phyloP scores from a whole-genome alignment of 2,888 invertebrate genomes.

The Patella caerulea region DNA sequence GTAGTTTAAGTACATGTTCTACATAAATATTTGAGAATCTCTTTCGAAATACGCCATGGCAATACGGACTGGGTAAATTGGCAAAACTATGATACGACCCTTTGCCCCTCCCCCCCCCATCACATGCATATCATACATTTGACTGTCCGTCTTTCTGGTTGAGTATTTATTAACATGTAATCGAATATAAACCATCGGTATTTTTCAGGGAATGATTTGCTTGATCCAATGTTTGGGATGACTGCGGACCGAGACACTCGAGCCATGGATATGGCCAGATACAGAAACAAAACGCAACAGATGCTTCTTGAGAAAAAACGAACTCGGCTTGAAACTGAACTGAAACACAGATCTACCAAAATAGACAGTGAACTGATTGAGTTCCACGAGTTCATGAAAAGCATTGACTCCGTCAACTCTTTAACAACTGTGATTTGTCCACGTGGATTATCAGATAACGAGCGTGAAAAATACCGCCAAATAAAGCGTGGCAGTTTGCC shows the following conservation, averaged over 20 bases:
- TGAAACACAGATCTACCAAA: conserved; percentile 11
- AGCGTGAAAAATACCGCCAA: conserved; percentile 2
- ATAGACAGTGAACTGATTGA: conserved; percentile 10
- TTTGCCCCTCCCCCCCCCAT: too few relatives aligned
- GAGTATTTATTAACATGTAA: too few relatives aligned
- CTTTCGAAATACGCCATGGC: too few relatives aligned
- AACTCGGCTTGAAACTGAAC: not conserved
- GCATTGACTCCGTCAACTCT: not conserved
- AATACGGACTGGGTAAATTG: too few relatives aligned
- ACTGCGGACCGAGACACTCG: conserved; percentile 27
- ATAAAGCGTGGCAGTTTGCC: not conserved
- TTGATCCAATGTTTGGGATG: conserved; percentile 32
- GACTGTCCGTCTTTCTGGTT: too few relatives aligned
- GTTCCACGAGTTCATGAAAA: not conserved
- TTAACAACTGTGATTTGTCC: conserved; percentile 14
- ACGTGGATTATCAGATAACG: conserved; percentile 9
- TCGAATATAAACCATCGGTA: too few relatives aligned
- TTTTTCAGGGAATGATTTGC: not conserved
- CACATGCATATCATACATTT: too few relatives aligned
- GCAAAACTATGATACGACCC: too few relatives aligned
- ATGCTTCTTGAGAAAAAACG: conserved; percentile 17
- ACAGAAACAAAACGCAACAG: conserved; percentile 26
- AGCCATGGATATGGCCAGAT: conserved; percentile 29
- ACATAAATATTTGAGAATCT: too few relatives aligned
- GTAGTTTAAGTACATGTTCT: too few relatives aligned